A percentile compares a stretch with the other conserved stretches of the same genome.
Conservation (phyloP, 2,888 invertebrate genomes). For the Ligdia adustata region DNA sequence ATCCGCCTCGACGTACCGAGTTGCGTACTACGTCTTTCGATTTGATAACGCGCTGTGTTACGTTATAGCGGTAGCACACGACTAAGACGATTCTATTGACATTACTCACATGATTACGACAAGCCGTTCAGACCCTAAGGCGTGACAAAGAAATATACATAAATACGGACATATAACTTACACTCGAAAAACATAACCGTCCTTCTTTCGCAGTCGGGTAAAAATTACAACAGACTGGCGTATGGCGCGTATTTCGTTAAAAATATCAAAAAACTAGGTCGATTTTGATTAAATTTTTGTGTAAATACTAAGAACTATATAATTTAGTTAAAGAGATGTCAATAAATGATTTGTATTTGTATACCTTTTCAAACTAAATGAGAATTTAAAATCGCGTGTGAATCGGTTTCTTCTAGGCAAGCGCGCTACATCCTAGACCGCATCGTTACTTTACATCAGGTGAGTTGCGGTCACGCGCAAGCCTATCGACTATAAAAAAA, state of each 20-base stretch:
- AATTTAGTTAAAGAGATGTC: background rate
- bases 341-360: background rate
- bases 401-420: background rate
- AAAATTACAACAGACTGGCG: too few species aligned
- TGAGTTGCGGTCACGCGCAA: too few species aligned
- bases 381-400: background rate
- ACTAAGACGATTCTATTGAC: too few species aligned
- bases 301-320: background rate
- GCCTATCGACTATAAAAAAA: background rate
- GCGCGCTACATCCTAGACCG: too few species aligned
- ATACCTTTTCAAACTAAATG: background rate
- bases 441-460: too few species aligned
- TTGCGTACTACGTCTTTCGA: constrained; percentile 12
- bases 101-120: background rate
- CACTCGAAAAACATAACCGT: background rate
- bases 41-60: background rate
- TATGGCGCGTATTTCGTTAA: too few species aligned
- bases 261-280: background rate
- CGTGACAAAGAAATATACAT: background rate
- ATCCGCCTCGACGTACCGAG: constrained; percentile 15
- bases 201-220: too few species aligned
- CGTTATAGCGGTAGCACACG: too few species aligned
- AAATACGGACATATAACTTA: background rate
- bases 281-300: background rate
- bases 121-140: background rate